Evolutionary conservation across 2,797 vertebrate species (phyloP).

Genomic region (Galago senegalensis): DNA sequence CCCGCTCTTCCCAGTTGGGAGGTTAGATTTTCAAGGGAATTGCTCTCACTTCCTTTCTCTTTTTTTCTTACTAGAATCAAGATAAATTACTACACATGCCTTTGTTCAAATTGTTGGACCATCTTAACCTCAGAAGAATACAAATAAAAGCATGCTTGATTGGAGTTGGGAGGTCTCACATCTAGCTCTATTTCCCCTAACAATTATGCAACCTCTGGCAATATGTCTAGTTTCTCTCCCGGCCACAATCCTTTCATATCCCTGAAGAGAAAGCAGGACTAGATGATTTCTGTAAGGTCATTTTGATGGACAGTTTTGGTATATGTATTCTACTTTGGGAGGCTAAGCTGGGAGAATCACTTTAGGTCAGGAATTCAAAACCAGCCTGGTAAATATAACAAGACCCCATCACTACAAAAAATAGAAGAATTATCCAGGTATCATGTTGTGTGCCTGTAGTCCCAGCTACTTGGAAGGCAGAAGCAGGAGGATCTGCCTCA

Average conservation of each 20-base stretch:
- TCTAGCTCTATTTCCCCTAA: not conserved
- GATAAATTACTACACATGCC: not conserved
- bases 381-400: too few relatives aligned
- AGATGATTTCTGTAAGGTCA: not conserved
- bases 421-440: too few relatives aligned
- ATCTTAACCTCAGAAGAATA: not conserved
- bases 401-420: too few relatives aligned
- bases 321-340: not conserved
- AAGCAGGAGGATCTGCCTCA: too few relatives aligned
- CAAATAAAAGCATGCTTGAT: not conserved
- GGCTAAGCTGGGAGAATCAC: too few relatives aligned
- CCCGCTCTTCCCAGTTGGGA: not conserved
- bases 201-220: not conserved
- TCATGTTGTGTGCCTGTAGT: too few relatives aligned
- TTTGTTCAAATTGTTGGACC: not conserved
- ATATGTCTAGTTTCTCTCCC: not conserved
- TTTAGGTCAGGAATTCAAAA: too few relatives aligned
- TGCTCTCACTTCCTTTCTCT: not conserved
- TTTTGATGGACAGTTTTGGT: not conserved
- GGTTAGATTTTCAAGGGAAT: not conserved
- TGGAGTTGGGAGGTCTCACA: not conserved
- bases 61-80: slow-evolving; percentile 32
- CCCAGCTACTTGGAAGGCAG: too few relatives aligned
- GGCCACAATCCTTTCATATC: not conserved
- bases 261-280: not conserved